Conservation (phyloP, 2,113 vertebrate species). For the Menura novaehollandiae region DNA sequence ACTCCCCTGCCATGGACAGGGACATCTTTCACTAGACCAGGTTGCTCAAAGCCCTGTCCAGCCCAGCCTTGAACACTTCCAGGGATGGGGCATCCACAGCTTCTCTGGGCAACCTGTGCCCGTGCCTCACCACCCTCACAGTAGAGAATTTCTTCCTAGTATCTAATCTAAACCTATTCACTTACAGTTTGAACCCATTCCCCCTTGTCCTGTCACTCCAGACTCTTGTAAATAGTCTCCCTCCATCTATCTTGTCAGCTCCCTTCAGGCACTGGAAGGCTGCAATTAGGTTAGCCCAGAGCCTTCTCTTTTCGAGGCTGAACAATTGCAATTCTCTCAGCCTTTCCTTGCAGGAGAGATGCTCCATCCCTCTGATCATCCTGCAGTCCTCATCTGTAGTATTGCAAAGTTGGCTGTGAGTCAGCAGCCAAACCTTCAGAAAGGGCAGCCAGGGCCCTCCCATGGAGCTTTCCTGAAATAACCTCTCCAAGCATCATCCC, state of each 20-base stretch:
- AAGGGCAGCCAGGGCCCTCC: neutral
- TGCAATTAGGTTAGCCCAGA: neutral
- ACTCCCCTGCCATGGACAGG: neutral
- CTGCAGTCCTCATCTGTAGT: neutral
- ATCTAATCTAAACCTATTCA: neutral
- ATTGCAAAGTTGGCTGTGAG: neutral
- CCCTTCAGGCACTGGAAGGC: neutral
- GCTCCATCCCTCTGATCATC: neutral
- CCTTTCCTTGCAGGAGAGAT: neutral
- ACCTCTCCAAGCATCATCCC: neutral
- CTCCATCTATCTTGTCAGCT: neutral
- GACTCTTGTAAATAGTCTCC: neutral
- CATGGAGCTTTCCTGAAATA: neutral
- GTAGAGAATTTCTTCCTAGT: neutral
- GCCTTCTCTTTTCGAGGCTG: neutral
- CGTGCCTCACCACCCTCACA: neutral
- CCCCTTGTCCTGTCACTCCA: neutral
- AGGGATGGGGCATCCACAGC: neutral
- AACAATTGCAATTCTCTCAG: neutral
- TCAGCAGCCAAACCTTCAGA: neutral
- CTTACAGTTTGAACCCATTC: too few species aligned
- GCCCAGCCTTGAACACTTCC: neutral
- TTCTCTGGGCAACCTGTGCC: neutral
- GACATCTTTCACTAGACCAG: neutral
- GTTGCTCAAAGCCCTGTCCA: neutral